Conservation (phyloP, 2,797 vertebrate genomes). For the Bufotes viridis region DNA sequence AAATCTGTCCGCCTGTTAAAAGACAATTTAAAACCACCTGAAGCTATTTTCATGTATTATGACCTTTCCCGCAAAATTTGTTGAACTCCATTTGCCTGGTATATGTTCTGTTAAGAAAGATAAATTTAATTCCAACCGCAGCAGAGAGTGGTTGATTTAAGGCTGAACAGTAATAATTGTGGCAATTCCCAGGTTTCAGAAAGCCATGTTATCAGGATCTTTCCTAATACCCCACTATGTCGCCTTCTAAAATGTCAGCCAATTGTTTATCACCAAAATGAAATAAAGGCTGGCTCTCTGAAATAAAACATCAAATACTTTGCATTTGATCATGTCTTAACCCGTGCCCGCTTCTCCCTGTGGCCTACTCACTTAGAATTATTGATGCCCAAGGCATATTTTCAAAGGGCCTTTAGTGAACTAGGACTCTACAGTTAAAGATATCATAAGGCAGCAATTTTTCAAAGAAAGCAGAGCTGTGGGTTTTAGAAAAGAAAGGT, state of each 20-base stretch:
- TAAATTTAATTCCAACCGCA: conserved; percentile 1
- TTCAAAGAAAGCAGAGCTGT: conserved; percentile 40
- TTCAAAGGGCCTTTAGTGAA: conserved; percentile 32
- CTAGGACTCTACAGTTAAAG: conserved; percentile 35
- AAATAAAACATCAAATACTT: conserved; percentile 45
- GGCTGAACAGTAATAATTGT: not conserved
- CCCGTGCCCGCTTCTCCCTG: conserved; percentile 9
- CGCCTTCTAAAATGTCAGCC: conserved; percentile 26
- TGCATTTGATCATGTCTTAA: conserved; percentile 37
- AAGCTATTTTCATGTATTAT: conserved; percentile 37
- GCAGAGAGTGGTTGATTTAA: conserved; percentile 37
- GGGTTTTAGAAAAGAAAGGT: conserved; percentile 33
- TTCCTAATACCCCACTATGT: conserved; percentile 7
- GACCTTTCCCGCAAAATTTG: conserved; percentile 30
- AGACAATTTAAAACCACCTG: conserved; percentile 14
- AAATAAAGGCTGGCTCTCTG: conserved; percentile 36
- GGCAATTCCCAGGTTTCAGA: conserved; percentile 15
- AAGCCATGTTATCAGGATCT: not conserved
- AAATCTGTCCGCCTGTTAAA: not conserved
- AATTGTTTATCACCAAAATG: conserved; percentile 38
- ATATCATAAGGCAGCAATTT: conserved; percentile 38
- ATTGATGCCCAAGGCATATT: conserved; percentile 32
- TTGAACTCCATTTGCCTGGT: not conserved
- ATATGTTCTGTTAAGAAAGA: conserved; percentile 32
- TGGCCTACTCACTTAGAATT: conserved; percentile 8